Evolutionary conservation across 2,888 invertebrate species (phyloP).

Genomic region (Amphipoea lucens): DNA sequence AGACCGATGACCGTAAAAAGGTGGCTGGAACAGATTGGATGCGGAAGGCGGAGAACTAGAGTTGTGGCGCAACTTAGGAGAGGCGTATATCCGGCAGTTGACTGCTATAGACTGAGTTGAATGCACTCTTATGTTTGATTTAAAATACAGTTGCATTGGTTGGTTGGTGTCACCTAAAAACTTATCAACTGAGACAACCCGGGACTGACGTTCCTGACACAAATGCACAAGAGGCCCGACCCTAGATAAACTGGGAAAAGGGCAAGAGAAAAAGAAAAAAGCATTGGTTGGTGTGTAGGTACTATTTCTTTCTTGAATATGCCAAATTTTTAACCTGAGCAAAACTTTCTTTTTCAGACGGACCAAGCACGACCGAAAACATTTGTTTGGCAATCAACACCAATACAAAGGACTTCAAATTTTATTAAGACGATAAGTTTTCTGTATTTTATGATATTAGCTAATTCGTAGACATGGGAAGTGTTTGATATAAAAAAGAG

Average conservation of each 20-base stretch:
- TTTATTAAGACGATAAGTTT: constrained; percentile 28
- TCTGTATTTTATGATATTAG: background rate
- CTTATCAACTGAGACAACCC: background rate
- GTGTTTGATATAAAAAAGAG: background rate
- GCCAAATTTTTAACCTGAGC: background rate
- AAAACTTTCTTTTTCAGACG: constrained; percentile 70
- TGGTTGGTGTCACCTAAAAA: background rate
- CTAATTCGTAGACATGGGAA: background rate
- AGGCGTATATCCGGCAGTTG: no score
- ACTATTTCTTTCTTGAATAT: background rate
- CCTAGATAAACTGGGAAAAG: background rate
- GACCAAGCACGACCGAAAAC: constrained; percentile 71
- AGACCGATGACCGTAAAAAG: background rate
- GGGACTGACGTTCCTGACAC: background rate
- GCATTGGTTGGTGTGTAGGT: background rate
- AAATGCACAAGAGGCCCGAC: background rate
- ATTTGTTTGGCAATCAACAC: constrained; percentile 66
- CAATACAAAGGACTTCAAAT: constrained; percentile 51
- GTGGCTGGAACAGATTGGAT: background rate
- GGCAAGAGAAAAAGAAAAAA: background rate
- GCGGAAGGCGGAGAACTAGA: no score
- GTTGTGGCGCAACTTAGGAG: background rate
- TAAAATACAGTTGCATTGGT: background rate
- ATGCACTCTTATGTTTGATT: background rate
- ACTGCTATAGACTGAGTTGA: background rate